phyloP scores from a whole-genome alignment of 23 tunicate genomes.

The Trididemnum nubilum region DNA sequence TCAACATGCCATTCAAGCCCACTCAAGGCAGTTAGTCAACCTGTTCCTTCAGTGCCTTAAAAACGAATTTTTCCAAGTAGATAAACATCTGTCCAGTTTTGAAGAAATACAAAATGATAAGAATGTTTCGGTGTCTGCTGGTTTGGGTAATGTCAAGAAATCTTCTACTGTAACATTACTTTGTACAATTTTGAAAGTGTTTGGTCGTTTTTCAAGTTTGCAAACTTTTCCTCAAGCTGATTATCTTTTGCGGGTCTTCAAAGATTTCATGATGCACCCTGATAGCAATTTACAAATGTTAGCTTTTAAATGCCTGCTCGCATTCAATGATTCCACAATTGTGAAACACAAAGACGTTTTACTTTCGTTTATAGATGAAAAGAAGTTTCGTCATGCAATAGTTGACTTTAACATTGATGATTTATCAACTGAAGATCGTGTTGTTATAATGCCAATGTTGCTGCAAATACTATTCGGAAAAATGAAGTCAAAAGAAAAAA shows the following conservation, averaged over 20 bases:
- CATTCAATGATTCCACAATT: slow-evolving; percentile 32
- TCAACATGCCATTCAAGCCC: slow-evolving; percentile 29
- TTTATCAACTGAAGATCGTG: slow-evolving; percentile 43
- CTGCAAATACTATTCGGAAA: slow-evolving; percentile 68
- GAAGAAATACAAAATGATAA: slow-evolving; percentile 41
- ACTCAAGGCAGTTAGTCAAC: slow-evolving; percentile 36
- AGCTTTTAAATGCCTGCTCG: slow-evolving; percentile 59
- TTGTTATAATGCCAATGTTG: slow-evolving; percentile 46
- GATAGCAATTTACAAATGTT: slow-evolving; percentile 48
- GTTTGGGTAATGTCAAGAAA: background rate
- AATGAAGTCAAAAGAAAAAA: slow-evolving; percentile 58
- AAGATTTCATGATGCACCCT: slow-evolving; percentile 53
- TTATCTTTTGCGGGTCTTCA: slow-evolving; percentile 32
- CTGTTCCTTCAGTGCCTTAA: slow-evolving; percentile 58
- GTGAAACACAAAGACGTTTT: slow-evolving; percentile 40
- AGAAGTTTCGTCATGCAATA: slow-evolving; percentile 57
- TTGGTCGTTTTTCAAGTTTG: slow-evolving; percentile 51
- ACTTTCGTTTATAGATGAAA: slow-evolving; percentile 49
- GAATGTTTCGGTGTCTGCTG: background rate
- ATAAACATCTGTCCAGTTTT: slow-evolving; percentile 32
- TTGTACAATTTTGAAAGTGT: slow-evolving; percentile 49
- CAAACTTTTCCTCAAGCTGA: slow-evolving; percentile 29
- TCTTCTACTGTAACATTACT: background rate
- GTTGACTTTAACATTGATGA: slow-evolving; percentile 38
- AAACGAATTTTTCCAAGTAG: slow-evolving; percentile 73